Evolutionary conservation across 2,797 vertebrate genomes (phyloP), one percentile per base, ranked within the genome.

Genomic region (Leptoclinus maculatus): DNA sequence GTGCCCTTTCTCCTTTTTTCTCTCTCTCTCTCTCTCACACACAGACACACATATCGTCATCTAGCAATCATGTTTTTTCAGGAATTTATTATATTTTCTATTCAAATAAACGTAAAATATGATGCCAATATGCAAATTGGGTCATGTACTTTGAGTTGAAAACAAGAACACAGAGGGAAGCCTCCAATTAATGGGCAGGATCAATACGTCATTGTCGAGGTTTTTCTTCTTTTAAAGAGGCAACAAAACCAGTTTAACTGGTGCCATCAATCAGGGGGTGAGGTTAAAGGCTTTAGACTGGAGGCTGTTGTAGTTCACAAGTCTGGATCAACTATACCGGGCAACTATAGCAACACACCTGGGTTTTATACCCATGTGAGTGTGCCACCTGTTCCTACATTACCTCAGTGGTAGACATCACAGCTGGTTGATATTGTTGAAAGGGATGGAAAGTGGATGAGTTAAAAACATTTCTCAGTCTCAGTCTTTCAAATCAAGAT

Each of bases 301-400:
- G 36, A 51, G 59, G 71, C 68, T 58, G 66, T 47, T 80, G 17
- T 36, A 11, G 68, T 82, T 74, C 6, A 60, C 54, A 66, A 64
- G 59, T 66, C 49, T 66, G 59, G 58, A 71, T 80, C 49, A n/a
- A n/a, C n/a, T n/a, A n/a, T n/a, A n/a, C n/a, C 74, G 47, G 85
- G 85, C 81, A 9, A 21, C 60, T 54, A 1, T 12, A 75, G 76
- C 34, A 82, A 51, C 78, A 73, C 83, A 87, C 81, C 84, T 86
- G 80, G 71, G 17, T 78, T 80, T 87, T 82, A 89, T 27, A 45
- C 39, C n/a, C 54, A 57, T 51, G 66, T n/a, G 3, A 74, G 53
- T 11, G 53, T 11, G 0, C 76, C 78, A 83, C 67, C 73, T 78
- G 57, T 66, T 45, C 41, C 47, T 32, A 63, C 32, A 5, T 53